phyloP scores from a whole-genome alignment of 2,797 vertebrate genomes.

The Tolypeutes matacus region DNA sequence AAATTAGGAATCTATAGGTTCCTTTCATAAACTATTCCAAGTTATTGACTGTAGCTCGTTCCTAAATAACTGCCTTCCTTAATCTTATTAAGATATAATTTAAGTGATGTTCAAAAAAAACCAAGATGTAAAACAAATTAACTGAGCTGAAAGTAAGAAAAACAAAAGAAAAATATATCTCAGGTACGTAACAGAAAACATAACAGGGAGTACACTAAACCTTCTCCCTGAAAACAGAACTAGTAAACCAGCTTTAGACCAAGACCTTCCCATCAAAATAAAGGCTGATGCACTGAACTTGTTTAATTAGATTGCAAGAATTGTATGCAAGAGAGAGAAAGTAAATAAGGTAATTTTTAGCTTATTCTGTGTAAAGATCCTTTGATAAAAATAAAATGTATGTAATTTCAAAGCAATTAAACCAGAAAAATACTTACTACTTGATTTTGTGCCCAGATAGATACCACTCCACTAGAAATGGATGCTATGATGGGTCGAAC shows the following conservation, averaged over 20 bases:
- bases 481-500: constrained; percentile 98
- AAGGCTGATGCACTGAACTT: background rate
- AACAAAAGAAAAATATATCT: constrained; percentile 29
- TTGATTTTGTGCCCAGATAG: constrained; percentile 99
- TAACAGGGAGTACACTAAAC: constrained; percentile 10
- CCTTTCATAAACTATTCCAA: constrained; percentile 44
- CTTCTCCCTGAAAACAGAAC: background rate
- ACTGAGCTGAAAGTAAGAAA: constrained; percentile 39
- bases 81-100: constrained; percentile 31
- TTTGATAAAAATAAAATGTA: background rate
- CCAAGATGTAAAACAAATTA: background rate
- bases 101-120: constrained; percentile 36
- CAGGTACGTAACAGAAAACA: background rate
- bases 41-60: constrained; percentile 39
- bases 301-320: background rate
- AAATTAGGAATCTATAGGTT: background rate
- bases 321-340: constrained; percentile 16
- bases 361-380: background rate
- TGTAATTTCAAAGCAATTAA: constrained; percentile 52
- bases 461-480: constrained; percentile 98
- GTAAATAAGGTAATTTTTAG: background rate
- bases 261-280: constrained; percentile 24
- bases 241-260: background rate
- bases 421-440: constrained; percentile 90
- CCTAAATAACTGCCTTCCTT: background rate